Conservation (phyloP, 2,888 invertebrate genomes). For the Zygogramma bicolorata region DNA sequence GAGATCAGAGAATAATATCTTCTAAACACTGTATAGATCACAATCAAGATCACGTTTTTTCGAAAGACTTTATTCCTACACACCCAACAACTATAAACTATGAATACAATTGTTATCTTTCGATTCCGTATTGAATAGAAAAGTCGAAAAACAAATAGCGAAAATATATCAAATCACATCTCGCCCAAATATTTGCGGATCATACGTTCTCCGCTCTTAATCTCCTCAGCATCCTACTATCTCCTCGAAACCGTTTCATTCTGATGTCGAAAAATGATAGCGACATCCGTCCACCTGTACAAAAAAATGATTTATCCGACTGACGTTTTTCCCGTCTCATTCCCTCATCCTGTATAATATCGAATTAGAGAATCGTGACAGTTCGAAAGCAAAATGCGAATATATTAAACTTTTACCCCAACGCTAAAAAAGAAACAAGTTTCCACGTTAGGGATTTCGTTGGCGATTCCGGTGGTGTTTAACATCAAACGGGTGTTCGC, state of each 20-base stretch:
- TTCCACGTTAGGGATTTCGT: conserved; percentile 56
- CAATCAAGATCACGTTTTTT: too few species aligned
- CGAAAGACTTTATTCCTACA: too few species aligned
- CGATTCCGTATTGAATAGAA: too few species aligned
- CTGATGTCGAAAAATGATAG: neutral
- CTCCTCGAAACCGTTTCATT: neutral
- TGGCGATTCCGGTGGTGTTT: conserved; percentile 54
- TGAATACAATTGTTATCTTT: too few species aligned
- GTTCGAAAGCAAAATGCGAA: conserved; percentile 49
- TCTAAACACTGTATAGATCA: too few species aligned
- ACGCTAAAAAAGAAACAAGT: conserved; percentile 50
- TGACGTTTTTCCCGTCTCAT: neutral
- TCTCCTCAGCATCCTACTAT: neutral
- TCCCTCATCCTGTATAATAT: conserved; percentile 27
- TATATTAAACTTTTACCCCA: conserved; percentile 51
- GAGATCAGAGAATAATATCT: too few species aligned
- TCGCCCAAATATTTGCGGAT: neutral
- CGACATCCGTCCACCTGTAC: neutral
- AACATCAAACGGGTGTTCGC: conserved; percentile 61
- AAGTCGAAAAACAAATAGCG: too few species aligned
- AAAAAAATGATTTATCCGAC: conserved; percentile 5
- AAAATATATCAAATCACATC: too few species aligned
- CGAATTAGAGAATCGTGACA: conserved; percentile 43
- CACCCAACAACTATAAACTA: too few species aligned
- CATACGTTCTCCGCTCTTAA: neutral